These are phyloP conservation scores for Seira ritae DNA, from an alignment of 2,888 invertebrate species.

Conservation along the genomic window DNA sequence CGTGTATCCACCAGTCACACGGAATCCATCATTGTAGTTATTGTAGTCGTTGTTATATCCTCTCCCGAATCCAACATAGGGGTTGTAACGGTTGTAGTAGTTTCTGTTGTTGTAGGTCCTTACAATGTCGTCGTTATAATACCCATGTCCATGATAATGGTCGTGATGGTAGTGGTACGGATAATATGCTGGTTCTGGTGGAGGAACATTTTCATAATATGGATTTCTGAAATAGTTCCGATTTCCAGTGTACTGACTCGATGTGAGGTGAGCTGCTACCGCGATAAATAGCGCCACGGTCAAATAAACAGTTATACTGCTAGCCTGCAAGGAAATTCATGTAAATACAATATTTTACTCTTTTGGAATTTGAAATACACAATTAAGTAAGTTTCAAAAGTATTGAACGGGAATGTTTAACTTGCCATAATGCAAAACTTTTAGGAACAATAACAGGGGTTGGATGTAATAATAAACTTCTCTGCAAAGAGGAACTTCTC, in stretches of 20 bases:
- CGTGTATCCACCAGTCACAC: background rate
- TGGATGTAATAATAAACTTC: background rate
- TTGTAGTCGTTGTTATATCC: background rate
- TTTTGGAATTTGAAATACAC: background rate
- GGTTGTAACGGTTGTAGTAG: conserved; percentile 22
- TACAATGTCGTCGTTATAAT: background rate
- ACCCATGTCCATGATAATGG: background rate
- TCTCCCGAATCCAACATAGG: conserved; percentile 8
- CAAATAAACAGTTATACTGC: background rate
- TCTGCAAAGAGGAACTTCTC: background rate
- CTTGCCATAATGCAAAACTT: background rate
- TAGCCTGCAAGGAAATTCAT: background rate
- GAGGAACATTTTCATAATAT: background rate
- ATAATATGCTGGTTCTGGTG: background rate
- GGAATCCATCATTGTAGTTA: conserved; percentile 25
- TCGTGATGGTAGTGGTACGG: background rate
- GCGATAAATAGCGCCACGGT: background rate
- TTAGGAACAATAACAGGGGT: background rate
- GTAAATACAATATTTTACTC: background rate
- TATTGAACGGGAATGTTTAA: background rate
- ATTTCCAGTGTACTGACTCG: too few relatives aligned
- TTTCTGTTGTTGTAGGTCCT: conserved; percentile 4
- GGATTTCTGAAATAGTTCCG: background rate
- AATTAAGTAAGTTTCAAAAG: background rate
- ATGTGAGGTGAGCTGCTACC: too few relatives aligned